Evolutionary conservation across 2,797 vertebrate species (phyloP), one percentile per base, ranked within the genome.

Genomic region (Pempheris klunzingeri): DNA sequence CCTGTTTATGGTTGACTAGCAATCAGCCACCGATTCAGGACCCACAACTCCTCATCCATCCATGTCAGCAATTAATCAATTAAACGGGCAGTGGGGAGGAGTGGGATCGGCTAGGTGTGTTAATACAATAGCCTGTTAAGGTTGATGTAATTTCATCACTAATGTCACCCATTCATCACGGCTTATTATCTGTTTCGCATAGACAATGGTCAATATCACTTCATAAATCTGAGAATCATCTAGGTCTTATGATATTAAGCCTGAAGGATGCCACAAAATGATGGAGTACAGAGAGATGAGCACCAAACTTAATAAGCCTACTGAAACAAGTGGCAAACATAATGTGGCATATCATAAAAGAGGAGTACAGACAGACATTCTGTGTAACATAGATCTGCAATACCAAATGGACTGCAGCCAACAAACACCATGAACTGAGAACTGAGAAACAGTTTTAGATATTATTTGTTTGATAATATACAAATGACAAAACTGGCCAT

Each of bases 61-160:
- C 84, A 88, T 60, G 90, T 92, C 91, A 84, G 90, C 89, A 92
- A 94, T 93, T 89, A 93, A 94, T 94, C 93, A 94, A 94, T 94
- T 93, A 93, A 93, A 92, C 71, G 65, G 88, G 84, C 87, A 67
- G 87, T 10, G 52, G 86, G 87, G 81, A 82, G 84, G 85, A 84
- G 84, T 55, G 86, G 78, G 84, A 86, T 81, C 39, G 76, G 87
- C 86, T 86, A 92, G 91, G 91, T 92, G 92, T 93, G 92, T 90
- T 90, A 91, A 92, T 90, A 92, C 88, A 91, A 92, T 92, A 77
- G 89, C 90, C 90, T 86, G 90, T 91, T 93, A 91, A 85, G 90
- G 89, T 88, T 92, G 91, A 93, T 93, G 87, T 91, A 92, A 93
- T 94, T 92, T 91, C 87, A 89, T 92, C 90, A 90, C 91, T 94